Evolutionary conservation across 2,888 invertebrate species (phyloP), one percentile per base, ranked within the genome.

Genomic region (Idaea straminata): DNA sequence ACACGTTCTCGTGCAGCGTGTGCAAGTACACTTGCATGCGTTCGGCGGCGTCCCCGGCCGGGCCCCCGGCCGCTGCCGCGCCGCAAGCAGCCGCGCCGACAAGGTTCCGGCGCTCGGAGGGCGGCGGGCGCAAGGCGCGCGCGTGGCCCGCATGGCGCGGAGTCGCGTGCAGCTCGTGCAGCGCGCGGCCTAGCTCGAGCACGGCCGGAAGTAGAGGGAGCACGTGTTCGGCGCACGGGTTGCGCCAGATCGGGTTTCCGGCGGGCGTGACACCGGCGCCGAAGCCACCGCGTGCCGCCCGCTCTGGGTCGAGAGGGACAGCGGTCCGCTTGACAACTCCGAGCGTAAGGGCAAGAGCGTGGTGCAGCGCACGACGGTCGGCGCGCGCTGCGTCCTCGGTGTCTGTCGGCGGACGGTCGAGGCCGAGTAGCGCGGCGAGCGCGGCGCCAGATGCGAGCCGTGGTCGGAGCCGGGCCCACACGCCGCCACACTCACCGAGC

Each of bases 241-340:
- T 98, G 69, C 97, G 95, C 88, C 96, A 96, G 4, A 97, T 94
- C 0, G 96, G 96, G 89, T 96, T 95, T 15, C 97, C 97, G 63
- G 95, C 93, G 74, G 96, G 94, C 0, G 96, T 96, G 69, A 95
- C 93, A 38, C 96, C 96, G 5, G 96, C 95, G 57, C 97, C 94
- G 86, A 98, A 98, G 0, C 97, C 97, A 58, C 98, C 98, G 64
- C 96, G 94, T 0, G 96, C 95, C 0, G 98, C 98, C 15, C 96
- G 87, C 87, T 97, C 97, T 0, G 96, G 96, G 88, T 98, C 97
- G 63, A 96, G 95, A 0, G 98, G 98, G 94, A 97, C 97, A n/a
- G 95, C 95, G 79, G 97, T 97, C 35, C 98, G 94, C 85, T 97
- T 98, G n/a, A 98, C 95, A 15, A 97, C 96, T 72, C 97, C 97